These are phyloP conservation scores for Tribolium castaneum DNA, from an alignment of 1,140 invertebrate genomes.

Conservation along the genomic window DNA sequence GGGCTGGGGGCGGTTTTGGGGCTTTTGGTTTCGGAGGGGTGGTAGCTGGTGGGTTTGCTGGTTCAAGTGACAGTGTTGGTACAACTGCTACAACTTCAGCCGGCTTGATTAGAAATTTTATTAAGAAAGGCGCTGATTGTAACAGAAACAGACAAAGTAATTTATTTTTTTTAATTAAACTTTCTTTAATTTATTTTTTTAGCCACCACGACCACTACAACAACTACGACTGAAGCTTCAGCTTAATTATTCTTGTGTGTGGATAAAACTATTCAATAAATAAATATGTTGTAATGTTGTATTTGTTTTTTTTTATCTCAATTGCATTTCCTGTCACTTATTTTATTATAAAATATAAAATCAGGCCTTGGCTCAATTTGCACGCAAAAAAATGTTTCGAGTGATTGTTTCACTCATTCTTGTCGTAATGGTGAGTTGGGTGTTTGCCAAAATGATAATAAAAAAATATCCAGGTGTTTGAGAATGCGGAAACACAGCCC, in stretches of 20 bases:
- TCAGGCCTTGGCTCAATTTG: too few relatives aligned
- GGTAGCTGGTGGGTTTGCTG: not conserved
- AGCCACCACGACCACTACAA: not conserved
- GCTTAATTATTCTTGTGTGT: not conserved
- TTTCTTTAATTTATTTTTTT: not conserved
- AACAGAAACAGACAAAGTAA: not conserved
- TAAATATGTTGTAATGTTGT: not conserved
- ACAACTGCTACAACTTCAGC: not conserved
- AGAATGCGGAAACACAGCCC: too few relatives aligned
- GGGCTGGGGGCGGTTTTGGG: not conserved
- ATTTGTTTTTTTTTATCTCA: not conserved
- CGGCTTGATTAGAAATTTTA: not conserved
- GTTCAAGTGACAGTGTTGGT: not conserved
- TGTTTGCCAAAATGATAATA: too few relatives aligned
- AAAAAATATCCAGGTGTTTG: too few relatives aligned
- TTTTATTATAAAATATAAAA: too few relatives aligned
- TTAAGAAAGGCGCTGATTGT: not conserved
- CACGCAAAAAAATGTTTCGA: too few relatives aligned
- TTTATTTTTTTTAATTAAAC: not conserved
- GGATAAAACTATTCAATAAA: not conserved
- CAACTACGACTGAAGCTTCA: not conserved
- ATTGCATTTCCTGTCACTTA: too few relatives aligned
- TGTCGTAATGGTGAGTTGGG: too few relatives aligned
- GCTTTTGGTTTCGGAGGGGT: not conserved
- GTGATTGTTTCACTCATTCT: too few relatives aligned